phyloP scores from a whole-genome alignment of 37 sponge, comb jelly and placozoan genomes.

The Mnemiopsis leidyi region DNA sequence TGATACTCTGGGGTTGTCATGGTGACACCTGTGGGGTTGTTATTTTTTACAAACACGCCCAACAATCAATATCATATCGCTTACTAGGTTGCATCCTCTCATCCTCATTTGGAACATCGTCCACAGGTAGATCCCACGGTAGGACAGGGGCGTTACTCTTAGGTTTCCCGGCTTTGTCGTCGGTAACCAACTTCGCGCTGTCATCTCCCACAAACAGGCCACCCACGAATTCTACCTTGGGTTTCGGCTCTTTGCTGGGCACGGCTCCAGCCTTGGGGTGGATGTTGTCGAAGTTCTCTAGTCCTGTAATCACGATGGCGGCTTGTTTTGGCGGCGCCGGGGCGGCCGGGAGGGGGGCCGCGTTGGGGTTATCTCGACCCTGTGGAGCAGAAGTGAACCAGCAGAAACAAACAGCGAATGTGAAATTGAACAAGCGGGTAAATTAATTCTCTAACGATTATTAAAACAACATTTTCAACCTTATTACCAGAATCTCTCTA shows the following conservation, averaged over 20 bases:
- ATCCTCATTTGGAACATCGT: slow-evolving; percentile 19
- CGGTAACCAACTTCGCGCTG: slow-evolving; percentile 52
- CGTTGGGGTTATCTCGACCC: slow-evolving; percentile 22
- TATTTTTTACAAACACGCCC: too few species aligned
- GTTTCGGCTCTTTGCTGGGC: background rate
- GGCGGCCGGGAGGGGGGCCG: background rate
- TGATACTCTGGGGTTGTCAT: too few species aligned
- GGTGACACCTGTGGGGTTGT: too few species aligned
- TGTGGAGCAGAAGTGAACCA: background rate
- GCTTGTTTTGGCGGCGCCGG: slow-evolving; percentile 55
- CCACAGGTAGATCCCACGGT: slow-evolving; percentile 35
- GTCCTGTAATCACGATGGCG: slow-evolving; percentile 44
- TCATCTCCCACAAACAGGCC: slow-evolving; percentile 55
- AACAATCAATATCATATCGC: too few species aligned
- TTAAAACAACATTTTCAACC: too few species aligned
- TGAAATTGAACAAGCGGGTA: too few species aligned
- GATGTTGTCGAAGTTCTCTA: slow-evolving; percentile 39
- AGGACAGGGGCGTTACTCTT: background rate
- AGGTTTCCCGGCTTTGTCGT: slow-evolving; percentile 47
- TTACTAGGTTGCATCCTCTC: slow-evolving; percentile 46
- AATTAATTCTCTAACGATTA: too few species aligned
- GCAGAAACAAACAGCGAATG: background rate
- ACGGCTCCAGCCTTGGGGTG: slow-evolving; percentile 17
- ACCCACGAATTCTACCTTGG: slow-evolving; percentile 51
- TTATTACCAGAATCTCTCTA: too few species aligned